These are phyloP conservation scores for Ateles fusciceps DNA, from an alignment of 2,797 vertebrate genomes.

Conservation along the genomic window DNA sequence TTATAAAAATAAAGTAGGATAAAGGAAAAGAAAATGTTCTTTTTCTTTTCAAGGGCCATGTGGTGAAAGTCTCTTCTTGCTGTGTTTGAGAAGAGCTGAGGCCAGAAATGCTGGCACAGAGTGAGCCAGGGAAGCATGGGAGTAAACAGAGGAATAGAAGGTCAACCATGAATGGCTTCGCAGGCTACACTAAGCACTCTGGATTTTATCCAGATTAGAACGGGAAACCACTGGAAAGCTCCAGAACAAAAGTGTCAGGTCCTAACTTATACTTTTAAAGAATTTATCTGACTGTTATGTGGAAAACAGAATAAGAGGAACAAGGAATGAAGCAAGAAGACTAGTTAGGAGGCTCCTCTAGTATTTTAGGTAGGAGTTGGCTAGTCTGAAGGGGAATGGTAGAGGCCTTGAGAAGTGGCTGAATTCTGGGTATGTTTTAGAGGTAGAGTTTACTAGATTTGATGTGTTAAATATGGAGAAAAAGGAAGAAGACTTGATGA, in stretches of 20 bases:
- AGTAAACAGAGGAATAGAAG: background rate
- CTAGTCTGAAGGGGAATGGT: background rate
- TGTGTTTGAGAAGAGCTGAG: background rate
- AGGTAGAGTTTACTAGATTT: background rate
- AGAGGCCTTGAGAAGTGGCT: background rate
- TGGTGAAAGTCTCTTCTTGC: background rate
- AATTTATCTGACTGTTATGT: background rate
- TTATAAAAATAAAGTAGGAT: background rate
- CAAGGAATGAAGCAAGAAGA: background rate
- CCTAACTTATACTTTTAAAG: background rate
- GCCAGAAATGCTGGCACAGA: background rate
- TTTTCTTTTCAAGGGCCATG: background rate
- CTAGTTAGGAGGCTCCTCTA: background rate
- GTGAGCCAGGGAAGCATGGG: fast-evolving
- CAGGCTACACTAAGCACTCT: too few species aligned
- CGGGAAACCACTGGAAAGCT: background rate
- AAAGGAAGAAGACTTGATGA: background rate
- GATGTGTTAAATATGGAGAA: background rate
- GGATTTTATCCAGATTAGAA: background rate
- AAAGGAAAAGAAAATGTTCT: background rate
- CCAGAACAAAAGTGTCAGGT: background rate
- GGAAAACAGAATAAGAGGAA: background rate
- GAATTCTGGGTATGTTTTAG: background rate
- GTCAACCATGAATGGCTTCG: background rate
- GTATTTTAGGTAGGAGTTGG: background rate